A percentile compares a stretch with the other conserved stretches of the same genome.
phyloP scores from a whole-genome alignment of 1,140 invertebrate genomes.

The Metopolophium dirhodum region DNA sequence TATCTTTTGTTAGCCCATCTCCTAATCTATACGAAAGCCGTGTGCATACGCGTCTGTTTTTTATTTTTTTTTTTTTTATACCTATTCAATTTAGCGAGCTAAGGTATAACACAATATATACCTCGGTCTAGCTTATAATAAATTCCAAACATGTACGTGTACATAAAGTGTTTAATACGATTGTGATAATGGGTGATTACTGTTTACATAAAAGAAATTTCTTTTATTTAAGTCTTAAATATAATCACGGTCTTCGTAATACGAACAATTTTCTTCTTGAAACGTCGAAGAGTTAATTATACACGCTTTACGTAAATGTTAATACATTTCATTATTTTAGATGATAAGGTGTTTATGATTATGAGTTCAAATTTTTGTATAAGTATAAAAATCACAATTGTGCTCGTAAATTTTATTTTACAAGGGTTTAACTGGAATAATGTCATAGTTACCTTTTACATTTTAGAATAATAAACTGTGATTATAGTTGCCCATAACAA shows the following conservation, averaged over 20 bases:
- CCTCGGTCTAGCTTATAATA: conserved; percentile 47
- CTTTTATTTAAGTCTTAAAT: background rate
- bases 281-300: background rate
- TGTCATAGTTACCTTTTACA: background rate
- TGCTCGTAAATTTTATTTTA: background rate
- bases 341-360: background rate
- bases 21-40: conserved; percentile 46
- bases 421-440: background rate
- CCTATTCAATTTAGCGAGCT: conserved; percentile 49
- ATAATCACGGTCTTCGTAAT: background rate
- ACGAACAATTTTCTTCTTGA: background rate
- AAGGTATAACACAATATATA: conserved; percentile 28
- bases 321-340: background rate
- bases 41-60: conserved; percentile 5
- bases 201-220: background rate
- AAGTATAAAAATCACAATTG: background rate
- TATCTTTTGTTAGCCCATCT: conserved; percentile 57
- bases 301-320: background rate
- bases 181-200: background rate
- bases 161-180: background rate
- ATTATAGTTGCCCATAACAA: too few relatives aligned
- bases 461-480: too few relatives aligned
- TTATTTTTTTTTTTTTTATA: conserved; percentile 14
- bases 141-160: conserved; percentile 39
- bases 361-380: background rate